These are phyloP conservation scores for Neodiprion lecontei DNA, from an alignment of 1,140 invertebrate genomes.

Conservation along the genomic window DNA sequence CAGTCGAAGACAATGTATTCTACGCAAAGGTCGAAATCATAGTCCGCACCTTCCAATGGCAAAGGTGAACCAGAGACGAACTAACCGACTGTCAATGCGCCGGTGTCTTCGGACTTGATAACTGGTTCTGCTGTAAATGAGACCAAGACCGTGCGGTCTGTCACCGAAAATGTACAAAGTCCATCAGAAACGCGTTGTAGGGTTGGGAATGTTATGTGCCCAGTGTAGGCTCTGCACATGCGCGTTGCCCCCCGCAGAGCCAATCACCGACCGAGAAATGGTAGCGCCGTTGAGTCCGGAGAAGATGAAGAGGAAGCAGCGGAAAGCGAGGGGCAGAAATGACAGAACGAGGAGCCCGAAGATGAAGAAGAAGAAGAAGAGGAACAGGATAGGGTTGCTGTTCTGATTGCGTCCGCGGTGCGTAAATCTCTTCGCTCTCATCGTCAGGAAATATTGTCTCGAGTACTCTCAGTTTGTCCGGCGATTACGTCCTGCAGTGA, in stretches of 20 bases:
- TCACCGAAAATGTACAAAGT: conserved; percentile 12
- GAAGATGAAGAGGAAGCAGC: conserved; percentile 18
- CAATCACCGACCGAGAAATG: conserved; percentile 60
- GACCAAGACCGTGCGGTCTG: not conserved
- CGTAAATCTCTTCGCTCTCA: conserved; percentile 45
- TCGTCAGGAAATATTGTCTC: too few relatives aligned
- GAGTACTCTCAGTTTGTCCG: not conserved
- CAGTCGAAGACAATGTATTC: too few relatives aligned
- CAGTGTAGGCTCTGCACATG: conserved; percentile 20
- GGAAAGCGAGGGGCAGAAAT: conserved; percentile 28
- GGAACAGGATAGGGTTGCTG: conserved; percentile 39
- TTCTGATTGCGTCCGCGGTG: conserved; percentile 47
- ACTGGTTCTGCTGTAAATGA: too few relatives aligned
- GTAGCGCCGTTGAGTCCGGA: conserved; percentile 33
- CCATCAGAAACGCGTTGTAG: conserved; percentile 2
- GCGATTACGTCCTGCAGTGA: not conserved
- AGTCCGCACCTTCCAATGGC: too few relatives aligned
- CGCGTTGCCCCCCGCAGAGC: conserved; percentile 57
- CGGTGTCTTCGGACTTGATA: too few relatives aligned
- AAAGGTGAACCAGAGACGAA: too few relatives aligned
- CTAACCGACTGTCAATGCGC: too few relatives aligned
- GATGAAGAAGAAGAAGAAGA: conserved; percentile 20
- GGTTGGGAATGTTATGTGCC: conserved; percentile 32
- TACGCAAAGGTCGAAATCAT: too few relatives aligned
- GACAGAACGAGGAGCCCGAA: conserved; percentile 35